A percentile compares a stretch with the other conserved stretches of the same genome.
Conservation (phyloP, 1,140 invertebrate genomes). For the Polypedilum vanderplanki region DNA sequence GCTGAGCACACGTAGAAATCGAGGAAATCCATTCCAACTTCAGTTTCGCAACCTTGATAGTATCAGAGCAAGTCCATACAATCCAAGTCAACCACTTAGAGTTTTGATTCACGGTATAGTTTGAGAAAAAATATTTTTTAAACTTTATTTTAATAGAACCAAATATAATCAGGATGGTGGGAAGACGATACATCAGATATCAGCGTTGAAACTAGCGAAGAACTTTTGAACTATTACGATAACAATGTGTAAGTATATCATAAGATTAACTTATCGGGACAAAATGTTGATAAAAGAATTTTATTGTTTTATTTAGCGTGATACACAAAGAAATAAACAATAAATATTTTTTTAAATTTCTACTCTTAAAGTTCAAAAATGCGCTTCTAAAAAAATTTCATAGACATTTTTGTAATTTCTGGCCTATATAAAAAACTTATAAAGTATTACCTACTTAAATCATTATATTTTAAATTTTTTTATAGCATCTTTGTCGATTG, state of each 20-base stretch:
- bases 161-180: no score
- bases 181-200: slow-evolving; percentile 16
- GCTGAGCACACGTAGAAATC: background rate
- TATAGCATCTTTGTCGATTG: background rate
- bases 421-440: no score
- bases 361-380: no score
- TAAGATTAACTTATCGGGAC: no score
- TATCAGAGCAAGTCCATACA: background rate
- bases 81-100: slow-evolving; percentile 22
- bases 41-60: background rate
- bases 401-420: no score
- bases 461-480: no score
- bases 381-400: no score
- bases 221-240: slow-evolving; percentile 19
- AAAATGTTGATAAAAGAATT: no score
- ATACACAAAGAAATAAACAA: no score
- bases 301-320: no score
- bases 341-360: no score
- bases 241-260: slow-evolving; percentile 3
- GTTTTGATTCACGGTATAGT: slow-evolving; percentile 11
- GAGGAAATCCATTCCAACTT: slow-evolving; percentile 23
- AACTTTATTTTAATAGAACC: background rate
- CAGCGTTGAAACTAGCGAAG: background rate
- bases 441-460: no score
- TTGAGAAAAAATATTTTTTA: background rate